Conservation (phyloP, 2,113 vertebrate genomes). For the Syngnathus floridae region DNA sequence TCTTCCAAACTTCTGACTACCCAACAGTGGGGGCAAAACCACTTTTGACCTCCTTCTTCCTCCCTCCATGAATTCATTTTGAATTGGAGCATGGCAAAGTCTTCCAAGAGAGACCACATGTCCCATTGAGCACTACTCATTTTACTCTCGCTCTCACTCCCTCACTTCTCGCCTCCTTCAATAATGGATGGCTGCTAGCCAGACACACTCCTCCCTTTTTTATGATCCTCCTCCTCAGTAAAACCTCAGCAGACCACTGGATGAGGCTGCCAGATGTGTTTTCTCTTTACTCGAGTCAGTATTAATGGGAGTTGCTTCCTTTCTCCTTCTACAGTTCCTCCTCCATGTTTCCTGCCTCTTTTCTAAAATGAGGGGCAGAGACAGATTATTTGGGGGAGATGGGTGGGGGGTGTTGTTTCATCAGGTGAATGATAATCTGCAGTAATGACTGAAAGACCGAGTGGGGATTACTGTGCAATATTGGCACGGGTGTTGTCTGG, state of each 20-base stretch:
- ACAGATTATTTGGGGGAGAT: slow-evolving; percentile 12
- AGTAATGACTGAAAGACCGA: slow-evolving; percentile 43
- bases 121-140: slow-evolving; percentile 40
- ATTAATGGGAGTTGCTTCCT: slow-evolving; percentile 12
- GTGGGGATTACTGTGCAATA: slow-evolving; percentile 56
- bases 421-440: slow-evolving; percentile 53
- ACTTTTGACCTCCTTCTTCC: slow-evolving; percentile 18
- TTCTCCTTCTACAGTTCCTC: slow-evolving; percentile 9
- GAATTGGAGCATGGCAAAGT: slow-evolving; percentile 54
- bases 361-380: slow-evolving; percentile 15
- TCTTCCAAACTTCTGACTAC: slow-evolving; percentile 14
- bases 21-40: slow-evolving; percentile 16
- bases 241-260: slow-evolving; percentile 23
- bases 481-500: slow-evolving; percentile 54
- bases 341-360: slow-evolving; percentile 18
- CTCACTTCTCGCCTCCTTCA: slow-evolving; percentile 35
- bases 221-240: slow-evolving; percentile 6
- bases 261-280: slow-evolving; percentile 38
- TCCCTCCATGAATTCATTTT: slow-evolving; percentile 49
- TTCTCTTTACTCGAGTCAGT: slow-evolving; percentile 37
- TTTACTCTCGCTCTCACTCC: slow-evolving; percentile 17
- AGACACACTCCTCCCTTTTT: slow-evolving; percentile 26
- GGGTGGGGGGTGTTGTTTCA: slow-evolving; percentile 20
- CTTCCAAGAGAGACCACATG: slow-evolving; percentile 36
- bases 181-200: slow-evolving; percentile 57